Evolutionary conservation across 2,113 vertebrate species (phyloP).

Genomic region (Sialia sialis): DNA sequence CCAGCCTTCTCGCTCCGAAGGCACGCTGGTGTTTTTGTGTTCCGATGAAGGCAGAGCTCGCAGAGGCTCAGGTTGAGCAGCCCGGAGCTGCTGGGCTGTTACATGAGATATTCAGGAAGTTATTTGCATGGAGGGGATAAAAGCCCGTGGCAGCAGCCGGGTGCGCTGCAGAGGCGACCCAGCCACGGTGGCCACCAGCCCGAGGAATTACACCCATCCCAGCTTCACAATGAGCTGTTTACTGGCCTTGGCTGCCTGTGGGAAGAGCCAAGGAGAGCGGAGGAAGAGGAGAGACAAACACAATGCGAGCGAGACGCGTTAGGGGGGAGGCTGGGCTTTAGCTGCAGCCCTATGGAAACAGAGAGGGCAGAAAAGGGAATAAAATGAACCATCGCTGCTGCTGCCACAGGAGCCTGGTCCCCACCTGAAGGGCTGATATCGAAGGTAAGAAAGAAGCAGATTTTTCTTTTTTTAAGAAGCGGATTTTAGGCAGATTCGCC

Average conservation of each 20-base stretch:
- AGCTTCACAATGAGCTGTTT: conserved; percentile 54
- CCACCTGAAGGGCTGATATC: neutral
- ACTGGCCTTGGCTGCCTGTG: conserved; percentile 28
- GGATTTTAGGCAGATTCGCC: neutral
- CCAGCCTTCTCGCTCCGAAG: neutral
- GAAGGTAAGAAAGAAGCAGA: conserved; percentile 2
- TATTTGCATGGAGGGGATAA: conserved; percentile 33
- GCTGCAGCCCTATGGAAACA: neutral
- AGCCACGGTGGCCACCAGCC: neutral
- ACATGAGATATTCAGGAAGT: conserved; percentile 30
- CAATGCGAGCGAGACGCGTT: conserved; percentile 9
- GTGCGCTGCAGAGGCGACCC: neutral
- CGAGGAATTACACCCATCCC: neutral
- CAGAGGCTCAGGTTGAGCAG: neutral
- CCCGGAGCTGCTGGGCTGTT: neutral
- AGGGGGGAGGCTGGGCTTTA: conserved; percentile 39
- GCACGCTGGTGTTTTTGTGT: neutral
- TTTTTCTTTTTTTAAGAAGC: too few relatives aligned
- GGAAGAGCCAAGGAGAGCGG: conserved; percentile 16
- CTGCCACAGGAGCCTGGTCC: neutral
- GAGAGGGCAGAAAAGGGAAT: neutral
- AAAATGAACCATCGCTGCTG: neutral
- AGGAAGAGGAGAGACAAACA: conserved; percentile 53
- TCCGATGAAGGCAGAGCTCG: neutral
- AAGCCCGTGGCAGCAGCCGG: conserved; percentile 1